Conservation (phyloP, 2,113 vertebrate species). For the Aphyosemion australe region DNA sequence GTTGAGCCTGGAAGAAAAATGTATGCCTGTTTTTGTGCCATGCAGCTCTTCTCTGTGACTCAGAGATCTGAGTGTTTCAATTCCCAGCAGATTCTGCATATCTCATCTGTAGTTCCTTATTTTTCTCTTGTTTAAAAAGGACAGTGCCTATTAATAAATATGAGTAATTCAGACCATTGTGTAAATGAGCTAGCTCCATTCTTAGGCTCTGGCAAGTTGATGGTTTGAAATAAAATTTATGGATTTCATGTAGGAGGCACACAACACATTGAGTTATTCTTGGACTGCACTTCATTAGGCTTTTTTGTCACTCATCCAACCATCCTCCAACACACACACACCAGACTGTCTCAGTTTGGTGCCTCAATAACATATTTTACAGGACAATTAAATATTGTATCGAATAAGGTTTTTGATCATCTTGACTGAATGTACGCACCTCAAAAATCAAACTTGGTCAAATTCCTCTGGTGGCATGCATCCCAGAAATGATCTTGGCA, state of each 20-base stretch:
- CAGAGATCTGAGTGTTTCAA: slow-evolving; percentile 32
- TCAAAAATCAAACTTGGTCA: too few species aligned
- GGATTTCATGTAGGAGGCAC: slow-evolving; percentile 24
- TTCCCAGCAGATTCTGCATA: slow-evolving; percentile 30
- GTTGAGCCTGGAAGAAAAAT: slow-evolving; percentile 46
- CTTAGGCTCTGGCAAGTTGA: background rate
- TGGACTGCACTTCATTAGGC: background rate
- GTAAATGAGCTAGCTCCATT: background rate
- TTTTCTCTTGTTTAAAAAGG: slow-evolving; percentile 14
- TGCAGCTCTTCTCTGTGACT: slow-evolving; percentile 33
- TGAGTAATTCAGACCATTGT: background rate
- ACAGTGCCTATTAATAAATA: background rate
- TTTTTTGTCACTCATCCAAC: slow-evolving; percentile 5
- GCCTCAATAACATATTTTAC: too few species aligned
- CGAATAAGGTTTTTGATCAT: too few species aligned
- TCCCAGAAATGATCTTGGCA: too few species aligned
- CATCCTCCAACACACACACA: background rate
- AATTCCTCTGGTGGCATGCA: too few species aligned
- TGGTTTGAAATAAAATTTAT: slow-evolving; percentile 27
- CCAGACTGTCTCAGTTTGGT: too few species aligned
- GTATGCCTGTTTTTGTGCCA: slow-evolving; percentile 54
- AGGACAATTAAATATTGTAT: too few species aligned
- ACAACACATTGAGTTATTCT: slow-evolving; percentile 15
- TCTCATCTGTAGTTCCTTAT: slow-evolving; percentile 43
- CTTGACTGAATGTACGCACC: too few species aligned